Evolutionary conservation across 2,888 invertebrate species (phyloP), one percentile per base, ranked within the genome.

Genomic region (Dasypogon diadema): DNA sequence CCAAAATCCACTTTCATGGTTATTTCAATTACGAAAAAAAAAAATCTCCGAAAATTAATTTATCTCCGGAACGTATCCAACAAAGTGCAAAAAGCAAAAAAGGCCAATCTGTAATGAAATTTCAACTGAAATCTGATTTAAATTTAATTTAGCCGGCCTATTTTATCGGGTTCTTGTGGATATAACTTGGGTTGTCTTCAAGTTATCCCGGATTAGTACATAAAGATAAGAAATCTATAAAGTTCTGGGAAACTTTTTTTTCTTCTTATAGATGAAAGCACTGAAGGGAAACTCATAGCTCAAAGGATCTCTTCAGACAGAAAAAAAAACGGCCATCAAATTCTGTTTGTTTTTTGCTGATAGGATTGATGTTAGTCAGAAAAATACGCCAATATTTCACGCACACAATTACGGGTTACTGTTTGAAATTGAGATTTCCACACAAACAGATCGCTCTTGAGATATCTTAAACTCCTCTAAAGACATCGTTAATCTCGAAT

Each of bases 401-500:
- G 46, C 46, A 72, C 54, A 55, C 37, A 55, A 16, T 46, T 16
- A 24, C 5, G 5, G 55, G 58, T 65, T 75, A 16, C 22, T 42
- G 37, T 24, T n/a, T 16, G 22, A 21, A 24, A 65, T 54, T 63
- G 65, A 54, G 63, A 51, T 24, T 42, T 68, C 68, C 46, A 56
- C 42, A 68, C 56, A 68, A 75, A 65, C 75, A 75, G 56, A 55
- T 68, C 56, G 46, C 24, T 54, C 65, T 55, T 2, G 24, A 55
- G 68, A 56, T 56, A 75, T 68, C 55, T 54, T 55, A 54, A 75
- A 68, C n/a, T 56, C 56, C 70, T 75, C 55, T 68, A 46, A 75
- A 24, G 75, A 75, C 56, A 54, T 24, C 56, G 75, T 75, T 75
- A 75, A 68, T 75, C 75, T 75, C 46, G 26, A 75, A 68, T 75